phyloP scores from a whole-genome alignment of 2,797 vertebrate species.

The Anabacerthia variegaticeps region DNA sequence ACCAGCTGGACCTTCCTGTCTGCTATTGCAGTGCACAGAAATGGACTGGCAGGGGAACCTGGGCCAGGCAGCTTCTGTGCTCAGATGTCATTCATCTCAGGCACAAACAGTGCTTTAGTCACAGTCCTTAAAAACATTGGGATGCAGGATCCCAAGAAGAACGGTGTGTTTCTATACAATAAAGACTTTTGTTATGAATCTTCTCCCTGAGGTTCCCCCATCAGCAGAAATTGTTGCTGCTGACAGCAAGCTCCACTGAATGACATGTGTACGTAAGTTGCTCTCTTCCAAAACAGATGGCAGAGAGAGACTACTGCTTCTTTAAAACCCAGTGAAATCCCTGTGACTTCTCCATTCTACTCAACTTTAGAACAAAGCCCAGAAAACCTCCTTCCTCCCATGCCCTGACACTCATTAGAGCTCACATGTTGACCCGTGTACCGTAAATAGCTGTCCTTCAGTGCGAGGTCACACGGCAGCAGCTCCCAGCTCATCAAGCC shows the following conservation, averaged over 20 bases:
- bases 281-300: conserved; percentile 25
- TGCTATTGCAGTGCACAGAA: not conserved
- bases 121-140: not conserved
- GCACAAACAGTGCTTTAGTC: not conserved
- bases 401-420: not conserved
- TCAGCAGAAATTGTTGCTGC: conserved; percentile 41
- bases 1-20: not conserved
- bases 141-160: not conserved
- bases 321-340: conserved; percentile 1
- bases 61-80: not conserved
- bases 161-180: not conserved
- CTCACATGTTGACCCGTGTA: not conserved
- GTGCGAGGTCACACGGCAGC: not conserved
- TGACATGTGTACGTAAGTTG: not conserved
- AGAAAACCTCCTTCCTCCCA: not conserved
- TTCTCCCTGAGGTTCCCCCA: conserved; percentile 19
- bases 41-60: not conserved
- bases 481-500: not conserved
- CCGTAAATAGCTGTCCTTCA: conserved; percentile 40
- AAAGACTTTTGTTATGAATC: conserved; percentile 9
- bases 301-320: conserved; percentile 1
- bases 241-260: not conserved
- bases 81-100: not conserved
- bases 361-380: not conserved
- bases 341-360: not conserved